These are phyloP conservation scores for Anthonomus grandis DNA, from an alignment of 1,140 invertebrate genomes.

Conservation along the genomic window DNA sequence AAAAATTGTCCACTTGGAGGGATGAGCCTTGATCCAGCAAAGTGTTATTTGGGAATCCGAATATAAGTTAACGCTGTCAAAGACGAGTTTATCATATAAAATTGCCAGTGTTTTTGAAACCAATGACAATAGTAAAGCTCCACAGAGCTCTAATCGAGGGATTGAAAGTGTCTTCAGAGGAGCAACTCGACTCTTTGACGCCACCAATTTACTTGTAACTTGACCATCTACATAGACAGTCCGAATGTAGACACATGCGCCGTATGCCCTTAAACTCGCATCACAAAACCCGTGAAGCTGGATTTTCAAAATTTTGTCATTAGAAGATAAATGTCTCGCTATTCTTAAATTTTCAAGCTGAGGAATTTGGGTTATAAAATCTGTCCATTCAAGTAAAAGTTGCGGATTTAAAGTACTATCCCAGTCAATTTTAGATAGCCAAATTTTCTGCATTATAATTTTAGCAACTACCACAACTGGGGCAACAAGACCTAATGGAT, in stretches of 20 bases:
- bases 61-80: slow-evolving; percentile 6
- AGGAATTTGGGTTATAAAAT: slow-evolving; percentile 18
- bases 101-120: slow-evolving; percentile 1
- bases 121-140: slow-evolving; percentile 2
- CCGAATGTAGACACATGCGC: not conserved
- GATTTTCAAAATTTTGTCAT: not conserved
- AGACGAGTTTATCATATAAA: not conserved
- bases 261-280: not conserved
- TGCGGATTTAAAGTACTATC: slow-evolving; percentile 23
- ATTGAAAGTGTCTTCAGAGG: slow-evolving; percentile 12
- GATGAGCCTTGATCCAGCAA: slow-evolving; percentile 7
- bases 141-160: slow-evolving; percentile 13
- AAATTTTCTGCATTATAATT: slow-evolving; percentile 32
- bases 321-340: not conserved
- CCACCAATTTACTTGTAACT: not conserved
- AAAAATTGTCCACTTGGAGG: slow-evolving; percentile 15
- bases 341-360: not conserved
- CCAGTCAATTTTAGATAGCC: slow-evolving; percentile 22
- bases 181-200: slow-evolving; percentile 5
- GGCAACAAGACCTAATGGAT: slow-evolving; percentile 29
- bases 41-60: slow-evolving; percentile 18
- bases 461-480: slow-evolving; percentile 30
- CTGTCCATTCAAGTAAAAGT: slow-evolving; percentile 30
- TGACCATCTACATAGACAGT: not conserved
- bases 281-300: not conserved